A percentile compares a stretch with the other conserved stretches of the same genome.
Conservation (phyloP, 2,797 vertebrate species). For the Esox masquinongy region DNA sequence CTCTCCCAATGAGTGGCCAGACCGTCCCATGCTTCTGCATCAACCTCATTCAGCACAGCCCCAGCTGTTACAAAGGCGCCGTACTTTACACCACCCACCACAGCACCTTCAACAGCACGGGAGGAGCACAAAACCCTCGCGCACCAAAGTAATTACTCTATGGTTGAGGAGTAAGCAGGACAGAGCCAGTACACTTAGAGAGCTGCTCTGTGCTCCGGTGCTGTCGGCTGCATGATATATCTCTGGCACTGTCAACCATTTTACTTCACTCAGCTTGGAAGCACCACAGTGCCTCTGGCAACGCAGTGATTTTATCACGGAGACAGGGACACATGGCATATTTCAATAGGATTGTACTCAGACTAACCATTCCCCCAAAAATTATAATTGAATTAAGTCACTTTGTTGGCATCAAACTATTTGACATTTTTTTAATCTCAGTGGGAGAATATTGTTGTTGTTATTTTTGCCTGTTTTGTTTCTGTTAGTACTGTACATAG, state of each 20-base stretch:
- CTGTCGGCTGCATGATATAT: neutral
- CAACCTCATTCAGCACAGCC: neutral
- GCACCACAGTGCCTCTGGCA: neutral
- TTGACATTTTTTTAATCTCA: neutral
- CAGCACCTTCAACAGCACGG: neutral
- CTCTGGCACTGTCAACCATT: conserved; percentile 6
- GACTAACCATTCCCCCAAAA: neutral
- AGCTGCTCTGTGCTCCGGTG: too few relatives aligned
- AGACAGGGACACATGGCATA: conserved; percentile 5
- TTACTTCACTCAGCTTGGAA: conserved; percentile 9
- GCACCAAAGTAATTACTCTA: neutral
- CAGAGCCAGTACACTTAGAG: neutral
- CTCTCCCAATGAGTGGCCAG: too few relatives aligned
- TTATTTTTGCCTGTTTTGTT: conserved; percentile 30
- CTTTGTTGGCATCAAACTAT: neutral
- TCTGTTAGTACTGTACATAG: conserved; percentile 42
- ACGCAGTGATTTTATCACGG: conserved; percentile 21
- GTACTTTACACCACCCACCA: neutral
- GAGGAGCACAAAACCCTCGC: neutral
- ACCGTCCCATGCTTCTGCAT: neutral
- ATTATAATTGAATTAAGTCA: neutral
- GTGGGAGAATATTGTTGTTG: neutral
- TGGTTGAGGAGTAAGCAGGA: neutral
- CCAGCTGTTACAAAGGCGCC: neutral
- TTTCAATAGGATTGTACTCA: neutral